These are phyloP conservation scores for Agelaius tricolor DNA, from an alignment of 2,113 vertebrate genomes.

Conservation along the genomic window DNA sequence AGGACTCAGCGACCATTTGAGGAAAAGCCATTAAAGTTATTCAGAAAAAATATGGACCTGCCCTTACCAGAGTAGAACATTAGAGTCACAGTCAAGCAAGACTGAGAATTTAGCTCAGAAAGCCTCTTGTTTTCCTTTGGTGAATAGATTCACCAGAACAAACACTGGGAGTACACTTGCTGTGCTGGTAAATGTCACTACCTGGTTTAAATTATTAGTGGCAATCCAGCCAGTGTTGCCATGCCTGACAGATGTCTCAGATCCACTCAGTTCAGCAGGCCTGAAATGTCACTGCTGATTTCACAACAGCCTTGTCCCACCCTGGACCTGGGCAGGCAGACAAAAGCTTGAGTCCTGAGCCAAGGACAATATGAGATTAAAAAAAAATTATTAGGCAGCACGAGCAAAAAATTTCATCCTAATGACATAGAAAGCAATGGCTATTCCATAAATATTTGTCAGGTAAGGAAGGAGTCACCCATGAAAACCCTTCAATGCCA, in stretches of 20 bases:
- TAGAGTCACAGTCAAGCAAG: background rate
- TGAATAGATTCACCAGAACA: background rate
- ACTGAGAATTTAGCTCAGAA: background rate
- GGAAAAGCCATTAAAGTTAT: background rate
- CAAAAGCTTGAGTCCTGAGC: background rate
- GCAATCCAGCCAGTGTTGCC: background rate
- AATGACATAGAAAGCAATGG: background rate
- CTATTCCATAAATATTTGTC: background rate
- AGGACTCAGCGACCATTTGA: background rate
- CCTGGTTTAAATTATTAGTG: background rate
- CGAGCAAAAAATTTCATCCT: background rate
- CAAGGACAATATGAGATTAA: background rate
- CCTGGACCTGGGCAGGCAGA: background rate
- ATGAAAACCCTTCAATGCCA: background rate
- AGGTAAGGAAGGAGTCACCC: background rate
- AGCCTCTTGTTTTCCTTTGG: background rate
- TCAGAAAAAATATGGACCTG: background rate
- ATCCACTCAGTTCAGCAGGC: background rate
- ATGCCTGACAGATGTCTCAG: background rate
- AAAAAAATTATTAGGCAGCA: background rate
- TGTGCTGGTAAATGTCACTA: background rate
- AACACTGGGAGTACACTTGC: background rate
- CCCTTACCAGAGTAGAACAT: background rate
- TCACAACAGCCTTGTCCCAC: background rate
- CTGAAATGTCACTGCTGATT: slow-evolving; percentile 3